Evolutionary conservation across 2,113 vertebrate genomes (phyloP), one percentile per base, ranked within the genome.

Genomic region (Megalops atlanticus): DNA sequence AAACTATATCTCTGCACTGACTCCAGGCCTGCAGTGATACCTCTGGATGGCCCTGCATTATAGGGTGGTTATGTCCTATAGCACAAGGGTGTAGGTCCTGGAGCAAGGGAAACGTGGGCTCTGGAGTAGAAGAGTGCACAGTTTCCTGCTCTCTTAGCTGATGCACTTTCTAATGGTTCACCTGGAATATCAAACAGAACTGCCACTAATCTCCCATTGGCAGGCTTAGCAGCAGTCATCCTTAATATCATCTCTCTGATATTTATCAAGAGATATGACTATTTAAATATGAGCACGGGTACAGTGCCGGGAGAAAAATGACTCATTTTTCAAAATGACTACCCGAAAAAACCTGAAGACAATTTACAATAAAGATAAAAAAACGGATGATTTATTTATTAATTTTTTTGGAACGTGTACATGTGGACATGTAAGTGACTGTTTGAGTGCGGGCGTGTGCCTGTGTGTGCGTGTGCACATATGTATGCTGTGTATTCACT

Each of bases 371-470:
- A 21, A 24, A 58, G 43, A 58, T 18, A 69, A 1, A 33, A 12
- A 69, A 69, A 69, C 1, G 21, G 31, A 31, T 10, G n/a, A 31
- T 69, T 69, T 31, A 69, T 31, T 27, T 31, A 31, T 15, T 6
- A n/a, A 24, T 58, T 1, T 58, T 4, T 58, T 4, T 58, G 52
- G 3, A 24, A 49, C 8, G 45, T 83, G 39, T 27, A 24, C 54
- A 27, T n/a, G 24, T 49, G 72, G 47, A 52, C 31, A 18, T 36
- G 79, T 83, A 81, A 70, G 79, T 82, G 81, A 40, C 81, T 81
- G 21, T 85, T 85, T 74, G 83, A 79, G 71, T 69, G 83, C 84
- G 87, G 87, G 88, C 84, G 88, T 85, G 83, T 21, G 84, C 89
- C 84, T 87, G 84, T 86, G 64, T 49, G 41, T 39, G 33, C 36